Percentiles rank a stretch among this genome's conserved stretches.
phyloP scores from a whole-genome alignment of 2,797 vertebrate species.

The Delichon dasypus region DNA sequence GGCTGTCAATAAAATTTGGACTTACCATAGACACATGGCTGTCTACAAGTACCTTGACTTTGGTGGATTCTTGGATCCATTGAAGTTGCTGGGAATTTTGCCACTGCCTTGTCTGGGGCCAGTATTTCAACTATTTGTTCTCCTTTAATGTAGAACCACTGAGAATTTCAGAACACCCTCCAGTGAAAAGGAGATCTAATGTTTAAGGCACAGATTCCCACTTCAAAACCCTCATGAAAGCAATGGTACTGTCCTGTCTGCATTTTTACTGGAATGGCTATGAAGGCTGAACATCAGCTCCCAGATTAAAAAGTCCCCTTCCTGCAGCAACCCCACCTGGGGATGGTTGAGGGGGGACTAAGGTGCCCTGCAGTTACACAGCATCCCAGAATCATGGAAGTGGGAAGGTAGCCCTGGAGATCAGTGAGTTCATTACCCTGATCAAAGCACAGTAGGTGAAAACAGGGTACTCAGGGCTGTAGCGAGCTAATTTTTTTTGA shows the following conservation, averaged over 20 bases:
- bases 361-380: background rate
- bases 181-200: background rate
- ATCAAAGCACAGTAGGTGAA: background rate
- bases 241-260: background rate
- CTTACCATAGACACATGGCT: background rate
- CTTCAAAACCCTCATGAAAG: background rate
- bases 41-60: background rate
- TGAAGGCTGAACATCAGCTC: background rate
- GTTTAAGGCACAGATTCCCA: background rate
- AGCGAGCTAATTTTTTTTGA: background rate
- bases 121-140: background rate
- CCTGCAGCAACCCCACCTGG: background rate
- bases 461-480: background rate
- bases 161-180: background rate
- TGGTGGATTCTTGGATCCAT: background rate
- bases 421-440: background rate
- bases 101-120: background rate
- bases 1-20: background rate
- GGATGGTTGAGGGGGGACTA: background rate
- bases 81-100: slow-evolving; percentile 3
- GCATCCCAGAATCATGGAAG: background rate
- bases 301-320: background rate
- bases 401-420: background rate
- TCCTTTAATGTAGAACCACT: background rate
- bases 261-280: background rate